These are phyloP conservation scores for Drosophila atripex DNA, from an alignment of 2,888 invertebrate genomes.

Conservation along the genomic window DNA sequence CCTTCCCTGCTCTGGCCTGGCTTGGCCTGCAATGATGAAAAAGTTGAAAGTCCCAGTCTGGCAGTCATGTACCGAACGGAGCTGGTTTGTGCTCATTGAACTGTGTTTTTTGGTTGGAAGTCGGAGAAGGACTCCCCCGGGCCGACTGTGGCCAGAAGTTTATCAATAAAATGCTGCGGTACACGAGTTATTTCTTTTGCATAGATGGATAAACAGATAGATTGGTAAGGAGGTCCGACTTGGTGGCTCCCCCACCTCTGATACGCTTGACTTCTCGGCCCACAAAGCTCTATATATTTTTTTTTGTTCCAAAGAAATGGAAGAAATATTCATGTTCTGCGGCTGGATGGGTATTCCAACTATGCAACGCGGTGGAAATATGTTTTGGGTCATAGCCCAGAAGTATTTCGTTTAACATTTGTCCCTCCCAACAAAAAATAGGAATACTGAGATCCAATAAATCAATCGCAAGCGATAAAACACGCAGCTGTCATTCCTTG, in stretches of 20 bases:
- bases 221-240: constrained; percentile 24
- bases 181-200: constrained; percentile 78
- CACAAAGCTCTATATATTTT: constrained; percentile 44
- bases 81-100: constrained; percentile 58
- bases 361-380: constrained; percentile 26
- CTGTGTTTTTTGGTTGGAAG: constrained; percentile 24
- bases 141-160: constrained; percentile 56
- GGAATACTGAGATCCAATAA: constrained; percentile 40
- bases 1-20: neutral
- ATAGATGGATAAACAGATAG: constrained; percentile 58
- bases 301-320: constrained; percentile 45
- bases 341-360: constrained; percentile 15
- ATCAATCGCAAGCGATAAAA: constrained; percentile 40
- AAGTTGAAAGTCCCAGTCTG: constrained; percentile 43
- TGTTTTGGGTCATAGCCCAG: constrained; percentile 28
- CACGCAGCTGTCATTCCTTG: constrained; percentile 58
- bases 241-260: constrained; percentile 15
- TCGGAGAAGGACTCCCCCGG: constrained; percentile 11
- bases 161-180: constrained; percentile 77
- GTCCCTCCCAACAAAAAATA: constrained; percentile 3
- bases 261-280: constrained; percentile 62
- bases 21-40: constrained; percentile 34
- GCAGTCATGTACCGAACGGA: constrained; percentile 52
- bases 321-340: constrained; percentile 49
- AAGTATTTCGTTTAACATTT: constrained; percentile 22